Percentiles rank a stretch among this genome's conserved stretches.
Conservation (phyloP, 2,888 invertebrate genomes). For the Macrosoma leucophasiata region DNA sequence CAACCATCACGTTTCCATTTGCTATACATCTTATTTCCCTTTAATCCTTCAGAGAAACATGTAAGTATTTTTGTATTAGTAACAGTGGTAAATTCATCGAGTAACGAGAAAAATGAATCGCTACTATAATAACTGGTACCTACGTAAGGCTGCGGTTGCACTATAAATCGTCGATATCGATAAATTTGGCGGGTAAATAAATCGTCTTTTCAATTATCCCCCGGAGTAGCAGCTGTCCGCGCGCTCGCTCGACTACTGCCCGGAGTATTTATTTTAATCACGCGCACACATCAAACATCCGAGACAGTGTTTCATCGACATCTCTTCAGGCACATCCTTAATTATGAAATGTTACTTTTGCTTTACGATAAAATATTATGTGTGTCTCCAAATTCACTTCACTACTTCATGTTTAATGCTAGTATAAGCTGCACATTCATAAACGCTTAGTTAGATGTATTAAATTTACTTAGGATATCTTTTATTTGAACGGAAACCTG, state of each 20-base stretch:
- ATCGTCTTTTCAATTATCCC: slow-evolving; percentile 72
- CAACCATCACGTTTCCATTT: too few species aligned
- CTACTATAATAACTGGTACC: slow-evolving; percentile 35
- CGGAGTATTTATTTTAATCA: slow-evolving; percentile 70
- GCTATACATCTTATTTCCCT: too few species aligned
- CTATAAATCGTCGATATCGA: slow-evolving; percentile 64
- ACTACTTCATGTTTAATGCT: too few species aligned
- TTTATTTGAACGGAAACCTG: too few species aligned
- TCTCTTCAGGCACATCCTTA: slow-evolving; percentile 47
- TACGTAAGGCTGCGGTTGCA: slow-evolving; percentile 35
- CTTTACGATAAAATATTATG: slow-evolving; percentile 9
- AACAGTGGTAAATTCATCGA: too few species aligned
- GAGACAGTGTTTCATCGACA: slow-evolving; percentile 49
- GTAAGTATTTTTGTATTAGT: too few species aligned
- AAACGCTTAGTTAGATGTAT: too few species aligned
- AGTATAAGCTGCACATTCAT: too few species aligned
- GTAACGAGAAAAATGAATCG: slow-evolving; percentile 41
- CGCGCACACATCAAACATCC: slow-evolving; percentile 48
- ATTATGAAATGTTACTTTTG: slow-evolving; percentile 34
- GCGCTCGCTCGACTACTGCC: slow-evolving; percentile 51
- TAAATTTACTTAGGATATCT: too few species aligned
- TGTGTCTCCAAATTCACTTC: slow-evolving; percentile 5
- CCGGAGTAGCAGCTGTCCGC: slow-evolving; percentile 65
- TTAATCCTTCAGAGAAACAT: too few species aligned
- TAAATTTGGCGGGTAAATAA: slow-evolving; percentile 71